Evolutionary conservation across 2,797 vertebrate species (phyloP).

Genomic region (Falco biarmicus): DNA sequence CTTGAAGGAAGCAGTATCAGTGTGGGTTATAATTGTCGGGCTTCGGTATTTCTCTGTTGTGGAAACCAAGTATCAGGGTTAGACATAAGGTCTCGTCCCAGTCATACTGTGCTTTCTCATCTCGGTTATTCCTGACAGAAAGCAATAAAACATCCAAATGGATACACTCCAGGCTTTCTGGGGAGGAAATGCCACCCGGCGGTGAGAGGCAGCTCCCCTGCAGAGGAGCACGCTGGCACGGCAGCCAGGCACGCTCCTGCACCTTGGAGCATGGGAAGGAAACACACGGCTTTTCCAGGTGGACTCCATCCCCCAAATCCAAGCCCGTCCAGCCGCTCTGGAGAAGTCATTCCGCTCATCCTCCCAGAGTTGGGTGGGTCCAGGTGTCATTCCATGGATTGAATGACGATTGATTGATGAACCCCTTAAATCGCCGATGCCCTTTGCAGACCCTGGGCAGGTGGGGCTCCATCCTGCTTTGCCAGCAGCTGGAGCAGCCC

Average conservation of each 20-base stretch:
- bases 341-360: not conserved
- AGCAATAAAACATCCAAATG: not conserved
- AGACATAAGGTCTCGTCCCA: not conserved
- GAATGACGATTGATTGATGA: too few species aligned
- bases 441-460: not conserved
- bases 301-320: not conserved
- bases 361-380: accelerated
- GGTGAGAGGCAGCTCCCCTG: not conserved
- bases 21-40: not conserved
- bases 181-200: not conserved
- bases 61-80: not conserved
- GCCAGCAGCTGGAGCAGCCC: not conserved
- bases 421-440: accelerated
- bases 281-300: not conserved
- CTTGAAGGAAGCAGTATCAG: not conserved
- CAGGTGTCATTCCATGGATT: not conserved
- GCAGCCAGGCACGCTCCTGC: not conserved
- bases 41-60: not conserved
- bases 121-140: not conserved
- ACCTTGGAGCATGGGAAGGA: accelerated
- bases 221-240: accelerated
- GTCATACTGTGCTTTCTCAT: not conserved
- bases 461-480: not conserved
- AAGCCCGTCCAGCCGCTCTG: accelerated
- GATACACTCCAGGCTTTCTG: not conserved